Base-by-base conservation (phyloP, 1,140 invertebrate genomes). In the Danaus melanippus region DNA sequence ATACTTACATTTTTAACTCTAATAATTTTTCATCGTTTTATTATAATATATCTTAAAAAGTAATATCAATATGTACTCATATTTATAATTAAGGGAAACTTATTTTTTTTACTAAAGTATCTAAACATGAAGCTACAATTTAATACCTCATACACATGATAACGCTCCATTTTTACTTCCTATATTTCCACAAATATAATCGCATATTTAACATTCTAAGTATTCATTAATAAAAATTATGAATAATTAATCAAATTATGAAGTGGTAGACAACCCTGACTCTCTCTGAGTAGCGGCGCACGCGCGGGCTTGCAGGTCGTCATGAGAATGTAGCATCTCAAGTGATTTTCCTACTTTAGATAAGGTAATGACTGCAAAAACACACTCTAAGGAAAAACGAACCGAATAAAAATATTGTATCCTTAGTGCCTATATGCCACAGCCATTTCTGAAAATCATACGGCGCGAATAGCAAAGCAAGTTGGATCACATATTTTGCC, bases 361-460 rank as follows among this genome's bases (percentile, higher is more conserved):
- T 69, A 74, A 72, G 69, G 76, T 79, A 78, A 83, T 79, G 74
- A 68, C 66, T 54, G 68, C 76, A 84, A 86, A 86, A 84, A 84
- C 81, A 60, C 43, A 69, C 42, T 46, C 68, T 61, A 64, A 71
- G 70, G 76, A 81, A 84, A 86, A 86, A 84, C 77, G 64, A 39
- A 68, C 60, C 53, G 81, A 77, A 86, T 86, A 86, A 86, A 86
- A 86, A 86, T 84, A 86, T 86, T 86, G 81, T 82, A 84, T 84
- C 83, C 79, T 76, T 80, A 75, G 67, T 72, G 72, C 74, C 58
- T 79, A 84, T 83, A 79, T 71, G 75, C 74, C 62, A 65, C 67
- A 60, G 70, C 79, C 81, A 79, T 82, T 84, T 86, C 84, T 86
- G 84, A 86, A 84, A 86, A 86, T 84, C 84, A 86, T 82, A 84